These are phyloP conservation scores for Leucophenga varia DNA, from an alignment of 1,140 invertebrate genomes.

Conservation along the genomic window DNA sequence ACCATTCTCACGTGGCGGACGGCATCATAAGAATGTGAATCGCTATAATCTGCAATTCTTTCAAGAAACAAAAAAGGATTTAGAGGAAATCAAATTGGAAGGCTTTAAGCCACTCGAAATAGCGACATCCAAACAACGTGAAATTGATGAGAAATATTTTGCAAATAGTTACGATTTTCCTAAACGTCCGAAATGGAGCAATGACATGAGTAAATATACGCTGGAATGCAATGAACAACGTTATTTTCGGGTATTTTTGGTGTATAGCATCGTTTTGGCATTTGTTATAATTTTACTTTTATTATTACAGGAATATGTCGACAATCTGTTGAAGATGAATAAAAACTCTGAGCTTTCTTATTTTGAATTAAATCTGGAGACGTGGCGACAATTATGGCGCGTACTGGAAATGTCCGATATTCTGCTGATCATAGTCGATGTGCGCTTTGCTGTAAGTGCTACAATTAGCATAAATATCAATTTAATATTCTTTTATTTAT, in stretches of 20 bases:
- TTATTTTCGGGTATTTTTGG: constrained; percentile 69
- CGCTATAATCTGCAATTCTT: constrained; percentile 76
- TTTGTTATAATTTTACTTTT: neutral
- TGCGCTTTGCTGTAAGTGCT: constrained; percentile 73
- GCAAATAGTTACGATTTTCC: constrained; percentile 76
- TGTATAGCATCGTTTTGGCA: no score
- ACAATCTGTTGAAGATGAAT: constrained; percentile 55
- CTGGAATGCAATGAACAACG: constrained; percentile 74
- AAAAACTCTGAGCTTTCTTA: constrained; percentile 58
- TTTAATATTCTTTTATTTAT: neutral
- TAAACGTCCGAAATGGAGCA: constrained; percentile 79
- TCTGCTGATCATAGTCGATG: constrained; percentile 80
- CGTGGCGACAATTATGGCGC: constrained; percentile 90
- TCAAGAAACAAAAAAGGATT: constrained; percentile 69
- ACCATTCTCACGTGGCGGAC: constrained; percentile 36
- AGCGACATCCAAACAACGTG: constrained; percentile 64
- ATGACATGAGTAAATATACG: constrained; percentile 68
- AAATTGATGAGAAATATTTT: constrained; percentile 71
- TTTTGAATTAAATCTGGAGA: constrained; percentile 90
- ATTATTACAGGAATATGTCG: constrained; percentile 59
- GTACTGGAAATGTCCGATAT: constrained; percentile 90
- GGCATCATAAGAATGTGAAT: constrained; percentile 55
- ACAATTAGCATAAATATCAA: neutral
- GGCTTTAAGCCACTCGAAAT: constrained; percentile 62
- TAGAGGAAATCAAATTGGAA: constrained; percentile 66